phyloP scores from a whole-genome alignment of 2,113 vertebrate genomes.

The Dolichotis patagonum region DNA sequence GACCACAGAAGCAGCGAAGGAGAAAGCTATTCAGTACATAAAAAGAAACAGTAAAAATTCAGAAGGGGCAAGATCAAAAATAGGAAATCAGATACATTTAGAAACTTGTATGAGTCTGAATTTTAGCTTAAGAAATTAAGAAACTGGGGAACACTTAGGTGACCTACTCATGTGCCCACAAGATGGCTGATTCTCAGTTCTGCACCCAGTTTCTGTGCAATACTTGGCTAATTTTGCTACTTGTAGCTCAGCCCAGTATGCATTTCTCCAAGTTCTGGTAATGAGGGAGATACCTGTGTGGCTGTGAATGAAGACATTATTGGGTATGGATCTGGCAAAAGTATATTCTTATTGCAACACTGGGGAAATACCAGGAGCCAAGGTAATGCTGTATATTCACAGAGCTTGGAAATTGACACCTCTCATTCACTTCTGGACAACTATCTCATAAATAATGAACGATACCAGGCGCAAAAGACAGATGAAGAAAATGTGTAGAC shows the following conservation, averaged over 20 bases:
- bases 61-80: neutral
- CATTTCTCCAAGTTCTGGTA: neutral
- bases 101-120: neutral
- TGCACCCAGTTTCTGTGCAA: neutral
- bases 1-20: neutral
- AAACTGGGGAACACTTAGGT: neutral
- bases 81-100: neutral
- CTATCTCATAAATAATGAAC: neutral
- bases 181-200: neutral
- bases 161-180: neutral
- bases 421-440: neutral
- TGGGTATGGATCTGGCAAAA: neutral
- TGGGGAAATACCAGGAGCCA: neutral
- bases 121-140: neutral
- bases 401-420: neutral
- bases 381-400: neutral
- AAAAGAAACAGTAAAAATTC: neutral
- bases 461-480: neutral
- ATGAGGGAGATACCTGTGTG: neutral
- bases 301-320: neutral
- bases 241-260: neutral
- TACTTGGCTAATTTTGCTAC: neutral
- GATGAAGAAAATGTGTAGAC: neutral
- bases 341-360: neutral
- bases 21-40: neutral